phyloP scores from a whole-genome alignment of 1,140 invertebrate species.

The Drosophila asahinai region DNA sequence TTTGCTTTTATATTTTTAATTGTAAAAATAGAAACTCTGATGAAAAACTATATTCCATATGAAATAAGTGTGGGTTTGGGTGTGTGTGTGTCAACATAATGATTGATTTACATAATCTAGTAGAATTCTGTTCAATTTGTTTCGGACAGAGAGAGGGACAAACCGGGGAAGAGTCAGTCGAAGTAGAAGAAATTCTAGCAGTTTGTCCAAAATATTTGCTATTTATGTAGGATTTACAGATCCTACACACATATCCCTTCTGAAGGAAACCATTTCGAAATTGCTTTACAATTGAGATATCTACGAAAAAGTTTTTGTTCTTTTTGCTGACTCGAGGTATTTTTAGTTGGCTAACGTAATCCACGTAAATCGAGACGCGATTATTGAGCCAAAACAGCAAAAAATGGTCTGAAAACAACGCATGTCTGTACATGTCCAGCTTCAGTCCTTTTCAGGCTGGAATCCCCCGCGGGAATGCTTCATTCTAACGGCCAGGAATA shows the following conservation, averaged over 20 bases:
- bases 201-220: slow-evolving; percentile 37
- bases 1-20: slow-evolving; percentile 9
- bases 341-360: too few species aligned
- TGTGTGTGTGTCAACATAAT: slow-evolving; percentile 26
- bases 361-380: too few species aligned
- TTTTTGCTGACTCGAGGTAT: not conserved
- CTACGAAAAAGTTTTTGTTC: not conserved
- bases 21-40: slow-evolving; percentile 37
- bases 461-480: too few species aligned
- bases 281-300: not conserved
- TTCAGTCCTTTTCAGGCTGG: too few species aligned
- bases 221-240: not conserved
- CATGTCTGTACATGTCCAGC: too few species aligned
- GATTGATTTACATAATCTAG: slow-evolving; percentile 12
- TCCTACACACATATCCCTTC: slow-evolving; percentile 6
- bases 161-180: slow-evolving; percentile 7
- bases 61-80: not conserved
- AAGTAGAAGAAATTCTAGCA: slow-evolving; percentile 32
- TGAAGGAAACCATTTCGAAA: slow-evolving; percentile 20
- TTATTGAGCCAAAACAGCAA: too few species aligned
- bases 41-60: slow-evolving; percentile 19
- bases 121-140: slow-evolving; percentile 24
- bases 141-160: slow-evolving; percentile 2
- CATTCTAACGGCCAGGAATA: too few species aligned
- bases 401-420: too few species aligned